Evolutionary conservation across 2,113 vertebrate species (phyloP).

Genomic region (Microcebus jonahi): DNA sequence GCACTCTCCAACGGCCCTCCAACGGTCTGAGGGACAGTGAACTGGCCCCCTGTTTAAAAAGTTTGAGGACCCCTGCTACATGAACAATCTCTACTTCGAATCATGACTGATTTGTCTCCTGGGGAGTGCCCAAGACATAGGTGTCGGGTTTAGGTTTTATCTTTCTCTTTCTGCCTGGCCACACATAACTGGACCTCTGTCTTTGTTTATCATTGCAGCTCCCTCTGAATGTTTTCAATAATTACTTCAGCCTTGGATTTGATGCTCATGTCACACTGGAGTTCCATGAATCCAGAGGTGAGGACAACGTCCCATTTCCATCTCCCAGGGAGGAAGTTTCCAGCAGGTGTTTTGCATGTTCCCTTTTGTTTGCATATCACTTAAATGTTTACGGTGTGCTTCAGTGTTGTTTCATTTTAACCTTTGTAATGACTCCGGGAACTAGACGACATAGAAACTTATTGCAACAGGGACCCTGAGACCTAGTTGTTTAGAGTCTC

Average conservation of each 20-base stretch:
- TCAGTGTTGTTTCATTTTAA: background rate
- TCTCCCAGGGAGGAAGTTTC: background rate
- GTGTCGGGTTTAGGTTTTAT: background rate
- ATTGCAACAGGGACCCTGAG: background rate
- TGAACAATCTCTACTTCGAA: rapidly evolving
- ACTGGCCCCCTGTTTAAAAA: no score
- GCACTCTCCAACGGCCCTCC: no score
- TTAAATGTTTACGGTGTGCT: background rate
- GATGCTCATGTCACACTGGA: constrained; percentile 91
- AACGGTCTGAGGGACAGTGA: no score
- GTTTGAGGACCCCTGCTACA: background rate
- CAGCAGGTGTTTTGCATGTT: constrained; percentile 61
- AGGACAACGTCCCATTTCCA: constrained; percentile 56
- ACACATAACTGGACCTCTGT: background rate
- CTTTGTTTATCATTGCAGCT: constrained; percentile 84
- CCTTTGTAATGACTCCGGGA: background rate
- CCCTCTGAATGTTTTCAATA: constrained; percentile 91
- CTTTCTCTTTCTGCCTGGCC: background rate
- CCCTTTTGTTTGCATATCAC: background rate
- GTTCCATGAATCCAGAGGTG: constrained; percentile 92
- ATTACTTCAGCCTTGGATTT: constrained; percentile 92
- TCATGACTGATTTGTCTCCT: background rate
- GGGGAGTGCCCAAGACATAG: background rate
- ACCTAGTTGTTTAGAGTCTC: background rate
- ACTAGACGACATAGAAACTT: background rate